Evolutionary conservation across 2,113 vertebrate genomes (phyloP), one percentile per base, ranked within the genome.

Genomic region (Trogon melanurus): DNA sequence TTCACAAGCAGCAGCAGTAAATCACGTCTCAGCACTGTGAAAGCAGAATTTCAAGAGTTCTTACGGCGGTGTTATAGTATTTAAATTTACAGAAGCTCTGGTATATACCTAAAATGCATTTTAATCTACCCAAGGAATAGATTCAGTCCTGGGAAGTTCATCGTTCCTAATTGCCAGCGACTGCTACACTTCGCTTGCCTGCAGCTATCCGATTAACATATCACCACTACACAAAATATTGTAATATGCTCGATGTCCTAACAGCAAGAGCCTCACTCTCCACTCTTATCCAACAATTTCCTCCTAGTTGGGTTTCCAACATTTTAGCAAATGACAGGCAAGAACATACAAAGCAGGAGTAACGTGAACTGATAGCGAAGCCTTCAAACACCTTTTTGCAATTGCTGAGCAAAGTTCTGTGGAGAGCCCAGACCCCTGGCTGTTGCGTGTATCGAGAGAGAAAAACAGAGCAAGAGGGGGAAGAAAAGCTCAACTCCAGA

Each of bases 181-280:
- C 97, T 96, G 97, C 78, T 96, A 96, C 95, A 97, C 62, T 97
- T 93, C 90, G 88, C 91, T 98, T 96, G 98, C 98, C 98, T 96
- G 97, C 82, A 98, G 98, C 97, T 92, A 98, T 98, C 73, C 95
- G 97, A 97, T 98, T 98, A 98, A 96, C 97, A 95, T 95, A 98
- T 83, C 96, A 79, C 75, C 92, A 95, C 96, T 97, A 94, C 95
- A 97, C 89, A 91, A 98, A 97, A 97, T 93, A 95, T 50, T 95
- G 62, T 92, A 97, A 97, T 94, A 93, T 93, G 94, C 70, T 95
- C 54, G 0, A 66, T 95, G 92, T 97, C 95, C 95, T 92, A 96
- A 95, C 73, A 88, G 91, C 75, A 85, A 89, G 80, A 89, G 48
- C 60, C 88, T 95, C 83, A 57, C 48, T 75, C 53, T 89, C 79